A percentile compares a stretch with the other conserved stretches of the same genome.
These are phyloP conservation scores for Xestia ashworthii DNA, from an alignment of 2,888 invertebrate species.

Conservation along the genomic window DNA sequence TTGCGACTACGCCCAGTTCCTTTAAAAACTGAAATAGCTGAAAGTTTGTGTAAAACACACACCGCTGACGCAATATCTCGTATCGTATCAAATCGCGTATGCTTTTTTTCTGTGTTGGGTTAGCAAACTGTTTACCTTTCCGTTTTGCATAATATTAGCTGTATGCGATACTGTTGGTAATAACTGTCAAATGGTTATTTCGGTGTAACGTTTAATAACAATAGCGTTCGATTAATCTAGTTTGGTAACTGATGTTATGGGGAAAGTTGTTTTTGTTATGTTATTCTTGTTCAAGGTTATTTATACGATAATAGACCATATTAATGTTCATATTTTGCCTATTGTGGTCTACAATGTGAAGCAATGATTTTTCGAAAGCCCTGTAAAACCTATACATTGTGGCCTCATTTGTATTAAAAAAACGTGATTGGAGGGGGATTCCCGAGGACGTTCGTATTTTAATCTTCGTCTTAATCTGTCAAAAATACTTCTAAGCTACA, in stretches of 20 bases:
- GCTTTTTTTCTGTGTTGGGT: conserved; percentile 49
- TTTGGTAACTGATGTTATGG: conserved; percentile 11
- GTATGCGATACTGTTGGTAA: conserved; percentile 59
- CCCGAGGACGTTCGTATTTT: background rate
- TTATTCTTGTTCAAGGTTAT: conserved; percentile 31
- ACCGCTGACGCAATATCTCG: conserved; percentile 36
- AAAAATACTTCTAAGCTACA: background rate
- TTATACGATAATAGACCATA: background rate
- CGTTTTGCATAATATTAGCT: conserved; percentile 71
- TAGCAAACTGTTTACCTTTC: conserved; percentile 65
- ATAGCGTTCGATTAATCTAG: conserved; percentile 5
- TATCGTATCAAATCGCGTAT: conserved; percentile 54
- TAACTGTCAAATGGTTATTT: conserved; percentile 43
- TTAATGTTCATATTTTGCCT: background rate
- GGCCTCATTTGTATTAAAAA: too few relatives aligned
- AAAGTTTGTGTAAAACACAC: conserved; percentile 31
- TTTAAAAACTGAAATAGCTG: conserved; percentile 19
- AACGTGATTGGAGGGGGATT: too few relatives aligned
- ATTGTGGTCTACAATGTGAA: background rate
- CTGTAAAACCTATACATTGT: background rate
- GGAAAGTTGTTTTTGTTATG: conserved; percentile 21
- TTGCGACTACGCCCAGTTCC: background rate
- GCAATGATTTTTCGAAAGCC: background rate
- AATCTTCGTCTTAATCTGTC: background rate
- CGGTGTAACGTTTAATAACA: conserved; percentile 37